A percentile compares a stretch with the other conserved stretches of the same genome.
Evolutionary conservation across 2,113 vertebrate genomes (phyloP).

Genomic region (Eolophus roseicapilla): DNA sequence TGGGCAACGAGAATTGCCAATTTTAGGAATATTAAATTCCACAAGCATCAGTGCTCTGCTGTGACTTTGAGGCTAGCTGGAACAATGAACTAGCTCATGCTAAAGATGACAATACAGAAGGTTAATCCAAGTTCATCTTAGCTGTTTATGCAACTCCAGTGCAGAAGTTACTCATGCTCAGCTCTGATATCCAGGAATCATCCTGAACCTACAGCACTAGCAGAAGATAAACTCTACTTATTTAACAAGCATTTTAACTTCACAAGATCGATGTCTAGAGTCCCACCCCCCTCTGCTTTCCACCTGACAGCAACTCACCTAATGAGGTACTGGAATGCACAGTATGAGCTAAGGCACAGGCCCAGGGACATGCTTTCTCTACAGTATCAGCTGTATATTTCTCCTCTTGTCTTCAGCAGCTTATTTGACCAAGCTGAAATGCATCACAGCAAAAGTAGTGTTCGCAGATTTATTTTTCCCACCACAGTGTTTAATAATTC

Average conservation of each 20-base stretch:
- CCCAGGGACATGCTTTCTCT: not conserved
- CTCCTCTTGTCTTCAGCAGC: not conserved
- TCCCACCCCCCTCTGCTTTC: not conserved
- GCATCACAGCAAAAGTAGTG: not conserved
- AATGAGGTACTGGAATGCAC: rapidly evolving
- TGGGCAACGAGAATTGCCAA: rapidly evolving
- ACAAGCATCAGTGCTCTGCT: not conserved
- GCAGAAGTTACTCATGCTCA: not conserved
- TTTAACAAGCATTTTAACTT: not conserved
- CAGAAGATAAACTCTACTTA: not conserved
- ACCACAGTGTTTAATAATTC: not conserved
- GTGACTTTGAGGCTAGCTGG: not conserved
- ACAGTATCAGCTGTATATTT: not conserved
- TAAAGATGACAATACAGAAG: not conserved
- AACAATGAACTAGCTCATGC: not conserved
- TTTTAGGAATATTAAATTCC: conserved; percentile 1
- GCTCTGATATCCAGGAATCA: not conserved
- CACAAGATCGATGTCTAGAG: not conserved
- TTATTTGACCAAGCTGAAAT: not conserved
- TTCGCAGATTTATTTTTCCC: rapidly evolving
- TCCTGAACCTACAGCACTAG: not conserved
- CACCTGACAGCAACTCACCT: rapidly evolving
- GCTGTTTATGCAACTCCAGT: not conserved
- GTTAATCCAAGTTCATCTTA: not conserved
- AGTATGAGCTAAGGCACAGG: not conserved